A percentile compares a stretch with the other conserved stretches of the same genome.
Conservation (phyloP, 2,113 vertebrate species). For the Oncorhynchus masou region DNA sequence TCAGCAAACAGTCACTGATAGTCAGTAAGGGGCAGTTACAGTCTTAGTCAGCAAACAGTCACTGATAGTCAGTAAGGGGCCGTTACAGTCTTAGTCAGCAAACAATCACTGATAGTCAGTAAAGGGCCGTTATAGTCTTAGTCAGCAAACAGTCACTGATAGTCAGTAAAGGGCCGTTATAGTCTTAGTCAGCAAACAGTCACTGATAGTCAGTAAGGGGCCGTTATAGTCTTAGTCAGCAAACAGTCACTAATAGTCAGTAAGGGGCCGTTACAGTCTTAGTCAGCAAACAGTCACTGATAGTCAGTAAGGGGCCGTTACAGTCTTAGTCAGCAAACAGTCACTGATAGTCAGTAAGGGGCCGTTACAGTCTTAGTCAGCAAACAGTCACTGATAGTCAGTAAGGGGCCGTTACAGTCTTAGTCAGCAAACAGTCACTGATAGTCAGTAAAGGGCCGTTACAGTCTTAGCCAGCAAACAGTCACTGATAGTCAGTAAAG, state of each 20-base stretch:
- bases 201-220: slow-evolving; percentile 19
- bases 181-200: slow-evolving; percentile 47
- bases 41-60: slow-evolving; percentile 9
- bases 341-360: background rate
- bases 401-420: no score
- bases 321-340: slow-evolving; percentile 4
- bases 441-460: background rate
- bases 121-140: no score
- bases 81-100: slow-evolving; percentile 17
- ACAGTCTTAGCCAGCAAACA: slow-evolving; percentile 41
- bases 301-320: no score
- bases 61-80: background rate
- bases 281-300: slow-evolving; percentile 53
- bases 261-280: background rate
- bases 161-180: no score
- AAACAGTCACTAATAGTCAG: slow-evolving; percentile 18
- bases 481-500: slow-evolving; percentile 29
- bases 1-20: slow-evolving; percentile 52
- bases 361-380: slow-evolving; percentile 10
- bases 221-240: no score
- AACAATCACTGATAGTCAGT: slow-evolving; percentile 48
- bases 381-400: slow-evolving; percentile 49
- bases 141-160: slow-evolving; percentile 20
- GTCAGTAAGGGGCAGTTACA: no score
- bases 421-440: slow-evolving; percentile 17